Evolutionary conservation across 2,113 vertebrate genomes (phyloP), one percentile per base, ranked within the genome.

Genomic region (crab-eating macaque (Macaca fascicularis)): DNA sequence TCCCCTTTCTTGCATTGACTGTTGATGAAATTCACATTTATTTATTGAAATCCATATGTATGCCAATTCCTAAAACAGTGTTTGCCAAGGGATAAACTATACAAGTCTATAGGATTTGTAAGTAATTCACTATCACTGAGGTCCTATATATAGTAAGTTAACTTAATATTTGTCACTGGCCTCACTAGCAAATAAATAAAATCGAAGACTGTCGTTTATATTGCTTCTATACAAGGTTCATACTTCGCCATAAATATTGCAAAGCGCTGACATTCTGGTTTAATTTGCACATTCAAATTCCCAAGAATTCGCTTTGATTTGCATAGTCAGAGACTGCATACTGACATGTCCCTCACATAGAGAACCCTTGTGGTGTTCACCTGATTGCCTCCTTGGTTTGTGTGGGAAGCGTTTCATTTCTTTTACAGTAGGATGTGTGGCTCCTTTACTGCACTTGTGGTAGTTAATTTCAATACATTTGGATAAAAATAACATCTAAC

Each of bases 161-260:
- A 48, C n/a, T 75, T 32, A 93, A 69, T 12, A 86, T 20, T 40
- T 80, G 45, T 50, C 61, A 84, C 55, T 67, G 38, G 22, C 38
- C 84, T 92, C 50, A 80, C 35, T 90, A 88, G 38, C 6, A 38
- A 95, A 87, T 94, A n/a, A n/a, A 79, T 87, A 61, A 84, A 85
- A 80, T 30, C n/a, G 35, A 84, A 76, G 38, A 64, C 20, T 82
- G 27, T 61, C 87, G 82, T 81, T 94, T 92, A 76, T 32, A 83
- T 81, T 78, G 61, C 17, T 78, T 92, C 25, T 91, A 27, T 50
- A 70, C 45, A 59, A 50, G 57, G 35, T 64, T 92, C 43, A 88
- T 69, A 70, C 69, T 72, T n/a, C 38, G 48, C 76, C 70, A 32
- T 61, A 82, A 87, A 45, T 85, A 89, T 89, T 91, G 52, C 4